Evolutionary conservation across 2,797 vertebrate genomes (phyloP).

Genomic region (Parambassis ranga): DNA sequence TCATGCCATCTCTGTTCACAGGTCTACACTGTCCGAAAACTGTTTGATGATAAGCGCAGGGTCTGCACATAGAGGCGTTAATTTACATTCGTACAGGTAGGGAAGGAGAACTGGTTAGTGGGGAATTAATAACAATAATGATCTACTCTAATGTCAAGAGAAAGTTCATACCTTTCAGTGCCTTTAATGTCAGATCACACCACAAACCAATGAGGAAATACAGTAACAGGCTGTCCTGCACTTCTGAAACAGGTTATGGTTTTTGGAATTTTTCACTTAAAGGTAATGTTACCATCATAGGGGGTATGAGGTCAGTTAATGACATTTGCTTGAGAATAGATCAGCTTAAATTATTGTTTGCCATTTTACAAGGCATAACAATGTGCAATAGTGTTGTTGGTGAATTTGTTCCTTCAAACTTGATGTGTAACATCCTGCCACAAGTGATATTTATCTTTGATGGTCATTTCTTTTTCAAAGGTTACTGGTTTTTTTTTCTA

Average conservation of each 20-base stretch:
- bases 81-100: background rate
- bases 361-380: conserved; percentile 20
- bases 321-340: background rate
- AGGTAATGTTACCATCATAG: background rate
- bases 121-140: no score
- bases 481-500: conserved; percentile 37
- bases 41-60: conserved; percentile 88
- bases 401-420: conserved; percentile 5
- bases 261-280: conserved; percentile 4
- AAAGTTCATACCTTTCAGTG: conserved; percentile 39
- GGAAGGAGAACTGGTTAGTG: no score
- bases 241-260: conserved; percentile 8
- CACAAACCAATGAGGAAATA: conserved; percentile 25
- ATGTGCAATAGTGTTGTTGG: conserved; percentile 54
- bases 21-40: conserved; percentile 88
- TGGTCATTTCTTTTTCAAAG: background rate
- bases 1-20: conserved; percentile 49
- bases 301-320: background rate
- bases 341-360: background rate
- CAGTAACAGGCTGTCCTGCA: background rate
- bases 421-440: background rate
- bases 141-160: no score
- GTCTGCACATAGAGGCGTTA: conserved; percentile 77
- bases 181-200: conserved; percentile 38
- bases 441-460: no score